phyloP scores from a whole-genome alignment of 2,888 invertebrate species.

The Tetramorium bicarinatum region DNA sequence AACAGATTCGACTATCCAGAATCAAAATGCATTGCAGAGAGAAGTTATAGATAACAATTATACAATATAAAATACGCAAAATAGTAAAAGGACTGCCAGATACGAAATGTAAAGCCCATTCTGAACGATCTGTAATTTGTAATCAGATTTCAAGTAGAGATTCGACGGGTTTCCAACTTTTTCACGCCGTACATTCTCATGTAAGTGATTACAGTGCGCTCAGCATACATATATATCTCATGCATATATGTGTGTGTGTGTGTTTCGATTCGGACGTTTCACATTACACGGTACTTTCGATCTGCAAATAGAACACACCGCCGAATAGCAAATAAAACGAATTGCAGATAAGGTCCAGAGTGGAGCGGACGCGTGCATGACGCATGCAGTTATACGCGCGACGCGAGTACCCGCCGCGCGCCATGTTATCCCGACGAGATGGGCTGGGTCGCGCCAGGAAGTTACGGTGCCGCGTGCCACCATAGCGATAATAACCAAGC shows the following conservation, averaged over 20 bases:
- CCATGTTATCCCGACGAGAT: conserved; percentile 77
- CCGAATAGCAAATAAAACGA: neutral
- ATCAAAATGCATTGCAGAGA: neutral
- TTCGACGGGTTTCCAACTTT: neutral
- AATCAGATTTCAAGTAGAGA: neutral
- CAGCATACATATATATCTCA: neutral
- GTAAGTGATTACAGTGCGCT: neutral
- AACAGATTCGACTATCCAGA: neutral
- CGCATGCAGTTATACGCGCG: neutral
- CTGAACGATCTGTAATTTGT: neutral
- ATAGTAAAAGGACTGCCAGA: neutral
- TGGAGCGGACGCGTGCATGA: neutral
- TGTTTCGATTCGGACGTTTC: neutral
- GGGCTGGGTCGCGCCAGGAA: conserved; percentile 78
- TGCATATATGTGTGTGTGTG: neutral
- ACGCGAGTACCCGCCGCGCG: conserved; percentile 60
- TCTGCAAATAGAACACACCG: too few species aligned
- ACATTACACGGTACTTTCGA: neutral
- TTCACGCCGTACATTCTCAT: neutral
- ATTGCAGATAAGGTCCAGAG: neutral
- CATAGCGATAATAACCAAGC: neutral
- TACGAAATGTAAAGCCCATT: neutral
- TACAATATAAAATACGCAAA: neutral
- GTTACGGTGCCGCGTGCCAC: conserved; percentile 56
- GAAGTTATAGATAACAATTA: neutral